phyloP scores from a whole-genome alignment of 1,140 invertebrate species.

The Zophobas atratus region DNA sequence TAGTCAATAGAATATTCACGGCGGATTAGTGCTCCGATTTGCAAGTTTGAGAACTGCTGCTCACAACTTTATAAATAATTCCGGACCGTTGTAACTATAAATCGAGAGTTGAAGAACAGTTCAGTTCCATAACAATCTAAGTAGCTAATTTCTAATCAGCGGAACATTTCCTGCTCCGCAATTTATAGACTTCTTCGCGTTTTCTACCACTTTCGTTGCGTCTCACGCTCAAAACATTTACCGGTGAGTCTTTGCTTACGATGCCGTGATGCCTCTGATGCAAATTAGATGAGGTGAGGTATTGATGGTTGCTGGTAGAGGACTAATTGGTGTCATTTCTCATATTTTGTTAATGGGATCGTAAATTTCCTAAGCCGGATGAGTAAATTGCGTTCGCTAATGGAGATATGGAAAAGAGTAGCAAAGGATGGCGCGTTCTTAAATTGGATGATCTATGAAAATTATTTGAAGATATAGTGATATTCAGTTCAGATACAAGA shows the following conservation, averaged over 20 bases:
- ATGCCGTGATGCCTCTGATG: slow-evolving; percentile 5
- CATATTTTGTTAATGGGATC: slow-evolving; percentile 11
- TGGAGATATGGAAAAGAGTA: no score
- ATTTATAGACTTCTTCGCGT: slow-evolving; percentile 44
- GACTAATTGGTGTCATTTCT: background rate
- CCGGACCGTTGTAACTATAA: slow-evolving; percentile 16
- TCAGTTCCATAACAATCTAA: slow-evolving; percentile 48
- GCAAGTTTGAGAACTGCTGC: slow-evolving; percentile 8
- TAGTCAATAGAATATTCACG: background rate
- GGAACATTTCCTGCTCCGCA: slow-evolving; percentile 46
- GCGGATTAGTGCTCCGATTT: background rate
- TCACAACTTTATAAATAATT: slow-evolving; percentile 6
- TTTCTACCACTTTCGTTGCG: slow-evolving; percentile 22
- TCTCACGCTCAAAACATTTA: slow-evolving; percentile 6
- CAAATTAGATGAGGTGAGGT: slow-evolving; percentile 11
- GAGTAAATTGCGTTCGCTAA: slow-evolving; percentile 2
- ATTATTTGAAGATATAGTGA: no score
- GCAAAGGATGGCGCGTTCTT: no score
- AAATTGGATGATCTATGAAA: no score
- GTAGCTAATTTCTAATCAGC: slow-evolving; percentile 51
- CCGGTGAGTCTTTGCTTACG: background rate
- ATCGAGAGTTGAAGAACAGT: slow-evolving; percentile 37
- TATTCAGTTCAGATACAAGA: no score
- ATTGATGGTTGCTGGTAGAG: background rate
- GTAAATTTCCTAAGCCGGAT: slow-evolving; percentile 27